Evolutionary conservation across 2,113 vertebrate genomes (phyloP).

Genomic region (Cynoglossus semilaevis): DNA sequence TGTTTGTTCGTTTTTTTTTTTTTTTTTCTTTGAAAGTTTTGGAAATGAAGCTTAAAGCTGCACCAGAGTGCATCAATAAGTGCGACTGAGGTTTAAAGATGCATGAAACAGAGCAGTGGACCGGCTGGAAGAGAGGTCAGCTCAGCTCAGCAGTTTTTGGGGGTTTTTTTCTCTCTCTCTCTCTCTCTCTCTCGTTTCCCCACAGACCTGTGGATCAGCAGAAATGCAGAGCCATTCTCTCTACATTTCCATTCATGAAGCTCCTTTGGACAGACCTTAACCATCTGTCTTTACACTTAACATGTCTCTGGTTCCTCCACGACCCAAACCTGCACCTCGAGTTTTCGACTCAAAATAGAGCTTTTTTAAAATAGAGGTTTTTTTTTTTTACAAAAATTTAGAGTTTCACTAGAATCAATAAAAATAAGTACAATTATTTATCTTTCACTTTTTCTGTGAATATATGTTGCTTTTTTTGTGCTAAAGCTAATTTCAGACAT

Average conservation of each 20-base stretch:
- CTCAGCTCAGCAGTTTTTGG: not conserved
- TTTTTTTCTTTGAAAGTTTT: not conserved
- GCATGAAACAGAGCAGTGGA: slow-evolving; percentile 61
- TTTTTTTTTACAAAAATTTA: too few relatives aligned
- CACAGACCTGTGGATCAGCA: slow-evolving; percentile 67
- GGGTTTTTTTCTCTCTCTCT: too few relatives aligned
- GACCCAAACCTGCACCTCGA: slow-evolving; percentile 41
- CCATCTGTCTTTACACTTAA: slow-evolving; percentile 72
- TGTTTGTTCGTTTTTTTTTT: too few relatives aligned
- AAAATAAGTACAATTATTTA: too few relatives aligned
- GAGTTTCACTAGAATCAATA: too few relatives aligned
- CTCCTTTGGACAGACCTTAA: slow-evolving; percentile 61
- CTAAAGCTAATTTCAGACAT: too few relatives aligned
- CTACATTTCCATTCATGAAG: slow-evolving; percentile 55
- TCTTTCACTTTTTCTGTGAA: too few relatives aligned
- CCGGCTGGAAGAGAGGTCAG: slow-evolving; percentile 37
- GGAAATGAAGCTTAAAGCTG: slow-evolving; percentile 62
- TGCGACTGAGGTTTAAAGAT: slow-evolving; percentile 70
- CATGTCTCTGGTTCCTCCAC: slow-evolving; percentile 46
- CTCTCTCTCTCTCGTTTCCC: slow-evolving; percentile 33
- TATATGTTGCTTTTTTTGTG: too few relatives aligned
- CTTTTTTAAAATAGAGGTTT: not conserved
- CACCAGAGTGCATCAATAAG: slow-evolving; percentile 74
- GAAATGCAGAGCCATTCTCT: slow-evolving; percentile 42
- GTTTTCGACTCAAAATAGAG: slow-evolving; percentile 46